Evolutionary conservation across 2,113 vertebrate genomes (phyloP).

Genomic region (Dendrocopos noguchii): DNA sequence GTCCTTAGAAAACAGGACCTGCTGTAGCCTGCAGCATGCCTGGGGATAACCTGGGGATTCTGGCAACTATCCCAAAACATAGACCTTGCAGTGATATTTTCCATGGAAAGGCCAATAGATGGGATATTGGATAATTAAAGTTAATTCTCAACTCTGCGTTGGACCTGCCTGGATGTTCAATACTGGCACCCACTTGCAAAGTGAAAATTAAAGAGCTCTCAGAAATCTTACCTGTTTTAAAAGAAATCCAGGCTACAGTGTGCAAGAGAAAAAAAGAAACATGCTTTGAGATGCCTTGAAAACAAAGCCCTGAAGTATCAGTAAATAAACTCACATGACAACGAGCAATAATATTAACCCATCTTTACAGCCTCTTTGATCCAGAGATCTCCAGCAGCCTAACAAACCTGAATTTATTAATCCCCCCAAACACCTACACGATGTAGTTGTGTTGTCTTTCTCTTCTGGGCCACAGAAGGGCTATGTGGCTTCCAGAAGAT

Average conservation of each 20-base stretch:
- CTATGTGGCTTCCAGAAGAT: background rate
- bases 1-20: background rate
- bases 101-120: background rate
- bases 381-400: background rate
- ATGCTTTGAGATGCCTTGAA: conserved; percentile 52
- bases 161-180: background rate
- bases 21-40: background rate
- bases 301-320: conserved; percentile 48
- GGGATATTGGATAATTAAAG: background rate
- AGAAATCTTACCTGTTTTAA: conserved; percentile 60
- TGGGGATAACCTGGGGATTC: background rate
- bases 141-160: background rate
- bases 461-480: background rate
- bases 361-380: conserved; percentile 26
- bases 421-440: background rate
- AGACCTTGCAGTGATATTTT: background rate
- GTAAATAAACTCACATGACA: conserved; percentile 16
- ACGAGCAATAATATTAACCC: conserved; percentile 22
- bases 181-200: background rate
- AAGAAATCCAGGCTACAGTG: conserved; percentile 62
- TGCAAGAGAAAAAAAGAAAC: conserved; percentile 54
- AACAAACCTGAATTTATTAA: background rate
- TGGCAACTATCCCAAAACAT: background rate
- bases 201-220: conserved; percentile 24
- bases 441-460: background rate